Base-by-base conservation (phyloP, 2,113 vertebrate genomes). In the Pachyramphus minor region DNA sequence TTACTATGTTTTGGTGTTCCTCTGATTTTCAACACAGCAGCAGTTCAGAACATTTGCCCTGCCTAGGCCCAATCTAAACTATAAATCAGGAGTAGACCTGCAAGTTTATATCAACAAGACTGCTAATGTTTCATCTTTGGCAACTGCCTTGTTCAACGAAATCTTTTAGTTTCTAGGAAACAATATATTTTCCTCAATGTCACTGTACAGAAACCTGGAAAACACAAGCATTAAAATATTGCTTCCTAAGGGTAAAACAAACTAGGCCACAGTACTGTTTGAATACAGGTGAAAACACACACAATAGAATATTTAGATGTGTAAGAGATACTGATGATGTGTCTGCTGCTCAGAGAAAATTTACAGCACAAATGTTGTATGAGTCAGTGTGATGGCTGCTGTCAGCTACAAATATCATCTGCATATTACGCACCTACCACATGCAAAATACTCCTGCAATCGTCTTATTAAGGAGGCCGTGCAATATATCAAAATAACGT, bases 381-480 rank as follows among this genome's bases (percentile, higher is more conserved):
- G 91, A 96, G 77, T 89, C 75, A 75, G 47, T 42, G 56, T 37
- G 77, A 93, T 24, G 58, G 77, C 41, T 90, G n/a, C 58, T 77
- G 45, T 68, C 94, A 87, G 73, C 63, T 87, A 37, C 63, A 95
- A 84, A 95, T 87, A 77, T 52, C 79, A 95, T 78, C 52, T 89
- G 44, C 47, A 77, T 56, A 92, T 95, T 74, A 87, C 44, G 3
- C 73, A 74, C 84, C 58, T 60, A 87, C 78, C 93, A 94, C 86
- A 87, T 86, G 49, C 66, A 90, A 90, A 81, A 25, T 75, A 82
- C 62, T 89, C 50, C 60, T 39, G 66, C 87, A 84, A 79, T 90
- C 71, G 90, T 94, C 83, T 93, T 94, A 93, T 88, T 92, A 84
- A 84, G 68, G 82, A 90, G 44, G 64, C 55, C 91, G 35, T 58